These are phyloP conservation scores for Scaptomyza caliginosa DNA, from an alignment of 2,888 invertebrate genomes.

Conservation along the genomic window DNA sequence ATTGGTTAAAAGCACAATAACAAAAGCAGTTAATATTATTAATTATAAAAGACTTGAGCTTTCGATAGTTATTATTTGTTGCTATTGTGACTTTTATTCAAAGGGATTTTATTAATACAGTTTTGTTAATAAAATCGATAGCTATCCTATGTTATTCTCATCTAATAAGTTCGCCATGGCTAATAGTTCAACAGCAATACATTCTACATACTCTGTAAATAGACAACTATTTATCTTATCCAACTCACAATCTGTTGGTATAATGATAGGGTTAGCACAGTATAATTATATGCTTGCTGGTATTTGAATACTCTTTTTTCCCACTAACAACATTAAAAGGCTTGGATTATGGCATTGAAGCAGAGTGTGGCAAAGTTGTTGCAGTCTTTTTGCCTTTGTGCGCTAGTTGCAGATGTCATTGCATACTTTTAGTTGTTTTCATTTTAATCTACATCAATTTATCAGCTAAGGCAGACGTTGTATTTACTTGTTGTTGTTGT, in stretches of 20 bases:
- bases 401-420: conserved; percentile 13
- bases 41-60: background rate
- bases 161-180: background rate
- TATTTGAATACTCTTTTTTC: background rate
- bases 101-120: no score
- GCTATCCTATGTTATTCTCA: background rate
- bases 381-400: conserved; percentile 20
- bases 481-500: conserved; percentile 35
- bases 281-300: background rate
- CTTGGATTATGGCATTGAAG: background rate
- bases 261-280: background rate
- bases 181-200: background rate
- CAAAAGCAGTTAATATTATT: background rate
- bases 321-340: background rate
- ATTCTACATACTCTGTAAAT: background rate
- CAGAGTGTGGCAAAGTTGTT: conserved; percentile 7
- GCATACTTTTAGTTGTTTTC: conserved; percentile 59
- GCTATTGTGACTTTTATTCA: background rate
- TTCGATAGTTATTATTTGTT: background rate
- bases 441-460: conserved; percentile 62
- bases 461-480: conserved; percentile 32
- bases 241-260: background rate
- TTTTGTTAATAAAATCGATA: background rate
- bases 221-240: background rate
- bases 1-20: background rate